Evolutionary conservation across 2,888 invertebrate genomes (phyloP), one percentile per base, ranked within the genome.

Genomic region (Synergus laeviventris): DNA sequence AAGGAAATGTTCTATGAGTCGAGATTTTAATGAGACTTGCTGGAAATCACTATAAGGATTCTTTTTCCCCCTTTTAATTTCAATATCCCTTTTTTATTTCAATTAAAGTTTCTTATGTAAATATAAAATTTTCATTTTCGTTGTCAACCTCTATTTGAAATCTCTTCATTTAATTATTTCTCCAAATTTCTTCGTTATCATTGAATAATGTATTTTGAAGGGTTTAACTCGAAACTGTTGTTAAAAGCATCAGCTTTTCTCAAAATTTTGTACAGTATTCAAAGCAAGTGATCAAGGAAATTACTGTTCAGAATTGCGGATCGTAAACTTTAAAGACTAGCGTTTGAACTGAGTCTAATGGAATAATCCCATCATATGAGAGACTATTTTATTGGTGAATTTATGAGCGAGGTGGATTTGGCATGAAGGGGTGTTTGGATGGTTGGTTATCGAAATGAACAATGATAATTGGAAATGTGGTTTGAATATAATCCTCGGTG

Each of bases 21-120:
- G 70, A 70, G 66, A 70, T 70, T 70, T 70, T 70, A 70, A 70
- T 70, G 24, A 70, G 70, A 49, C 36, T 49, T 70, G 7, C 70
- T 70, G 31, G 45, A 70, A 70, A 70, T 49, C 21, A 64, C 24
- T 8, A n/a, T 38, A 14, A 21, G 45, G n/a, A 18, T 14, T 21
- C n/a, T 77, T 74, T 70, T 14, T 54, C 11, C 21, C 21, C n/a
- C 8, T 60, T 31, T 38, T 16, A 11, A 39, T 60, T 59, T 21
- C 31, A 59, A 59, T 56, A 3, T 18, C 31, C 73, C 36, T 36
- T 24, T 56, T 2, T 60, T 60, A 24, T 60, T 60, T 11, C 12
- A 14, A 31, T 60, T 60, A 31, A 14, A 16, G 18, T n/a, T 14
- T 39, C 39, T 64, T 12, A 39, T 38, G 1, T 2, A 39, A n/a